Conservation (phyloP, 2,113 vertebrate genomes). For the Cacatua alba region DNA sequence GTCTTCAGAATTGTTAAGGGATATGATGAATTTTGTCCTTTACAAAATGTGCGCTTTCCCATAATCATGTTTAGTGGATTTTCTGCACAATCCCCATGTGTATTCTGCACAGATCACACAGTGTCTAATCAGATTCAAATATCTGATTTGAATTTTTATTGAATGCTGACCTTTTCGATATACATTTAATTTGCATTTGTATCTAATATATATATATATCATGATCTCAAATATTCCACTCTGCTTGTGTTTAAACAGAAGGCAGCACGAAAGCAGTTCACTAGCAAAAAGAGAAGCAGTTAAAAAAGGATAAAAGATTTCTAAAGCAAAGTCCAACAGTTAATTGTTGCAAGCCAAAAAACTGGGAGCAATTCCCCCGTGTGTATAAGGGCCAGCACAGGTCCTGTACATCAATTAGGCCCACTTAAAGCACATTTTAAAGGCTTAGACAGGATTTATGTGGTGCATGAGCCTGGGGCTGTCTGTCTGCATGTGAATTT, state of each 20-base stretch:
- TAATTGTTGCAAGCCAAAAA: slow-evolving; percentile 36
- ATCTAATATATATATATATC: background rate
- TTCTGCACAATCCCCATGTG: slow-evolving; percentile 11
- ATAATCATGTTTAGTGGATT: slow-evolving; percentile 1
- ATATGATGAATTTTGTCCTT: slow-evolving; percentile 9
- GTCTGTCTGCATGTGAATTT: slow-evolving; percentile 15
- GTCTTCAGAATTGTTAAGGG: background rate
- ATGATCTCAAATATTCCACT: background rate
- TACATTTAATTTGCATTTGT: background rate
- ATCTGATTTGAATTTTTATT: slow-evolving; percentile 46
- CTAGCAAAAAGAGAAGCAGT: background rate
- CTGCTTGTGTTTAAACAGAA: background rate
- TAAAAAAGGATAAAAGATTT: background rate
- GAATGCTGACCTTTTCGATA: slow-evolving; percentile 24
- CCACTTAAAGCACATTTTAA: slow-evolving; percentile 43
- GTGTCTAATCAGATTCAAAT: slow-evolving; percentile 2
- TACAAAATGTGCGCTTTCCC: background rate
- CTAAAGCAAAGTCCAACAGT: background rate
- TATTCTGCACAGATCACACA: background rate
- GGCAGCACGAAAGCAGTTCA: background rate
- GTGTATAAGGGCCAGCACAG: background rate
- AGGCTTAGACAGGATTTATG: slow-evolving; percentile 42
- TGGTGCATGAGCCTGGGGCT: slow-evolving; percentile 22
- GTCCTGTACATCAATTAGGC: slow-evolving; percentile 48
- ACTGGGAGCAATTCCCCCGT: background rate